Conservation (phyloP, 1,140 invertebrate species). For the Mesaphorura yosii region DNA sequence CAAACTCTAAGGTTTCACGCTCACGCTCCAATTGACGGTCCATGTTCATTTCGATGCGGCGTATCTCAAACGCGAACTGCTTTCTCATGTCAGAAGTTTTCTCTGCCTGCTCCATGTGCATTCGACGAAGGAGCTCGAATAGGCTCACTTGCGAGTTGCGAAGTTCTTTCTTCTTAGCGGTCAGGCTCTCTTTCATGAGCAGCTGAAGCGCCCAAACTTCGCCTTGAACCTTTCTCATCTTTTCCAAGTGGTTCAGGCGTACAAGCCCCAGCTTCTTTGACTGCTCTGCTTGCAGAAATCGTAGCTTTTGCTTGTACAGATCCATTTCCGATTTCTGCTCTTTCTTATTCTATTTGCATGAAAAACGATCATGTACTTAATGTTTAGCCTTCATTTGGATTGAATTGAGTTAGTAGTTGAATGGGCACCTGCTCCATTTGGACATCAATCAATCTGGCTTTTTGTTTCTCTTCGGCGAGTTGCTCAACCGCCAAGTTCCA, state of each 20-base stretch:
- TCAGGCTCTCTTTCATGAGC: conserved; percentile 45
- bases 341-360: conserved; percentile 62
- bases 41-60: conserved; percentile 40
- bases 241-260: conserved; percentile 23
- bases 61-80: conserved; percentile 12
- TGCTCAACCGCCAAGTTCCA: conserved; percentile 84
- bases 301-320: conserved; percentile 82
- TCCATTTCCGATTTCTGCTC: conserved; percentile 75
- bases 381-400: too few relatives aligned
- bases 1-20: conserved; percentile 59
- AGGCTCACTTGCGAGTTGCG: conserved; percentile 58
- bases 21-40: conserved; percentile 64
- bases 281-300: conserved; percentile 82
- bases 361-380: too few relatives aligned
- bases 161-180: conserved; percentile 59
- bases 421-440: conserved; percentile 16
- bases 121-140: conserved; percentile 46
- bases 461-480: conserved; percentile 55
- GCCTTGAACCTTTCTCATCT: conserved; percentile 23
- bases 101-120: conserved; percentile 10
- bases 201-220: conserved; percentile 19
- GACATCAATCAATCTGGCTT: conserved; percentile 46
- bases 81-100: conserved; percentile 10
- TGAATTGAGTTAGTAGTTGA: too few relatives aligned
- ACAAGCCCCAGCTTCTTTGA: conserved; percentile 63